Conservation (phyloP, 2,113 vertebrate species). For the Acanthochromis polyacanthus region DNA sequence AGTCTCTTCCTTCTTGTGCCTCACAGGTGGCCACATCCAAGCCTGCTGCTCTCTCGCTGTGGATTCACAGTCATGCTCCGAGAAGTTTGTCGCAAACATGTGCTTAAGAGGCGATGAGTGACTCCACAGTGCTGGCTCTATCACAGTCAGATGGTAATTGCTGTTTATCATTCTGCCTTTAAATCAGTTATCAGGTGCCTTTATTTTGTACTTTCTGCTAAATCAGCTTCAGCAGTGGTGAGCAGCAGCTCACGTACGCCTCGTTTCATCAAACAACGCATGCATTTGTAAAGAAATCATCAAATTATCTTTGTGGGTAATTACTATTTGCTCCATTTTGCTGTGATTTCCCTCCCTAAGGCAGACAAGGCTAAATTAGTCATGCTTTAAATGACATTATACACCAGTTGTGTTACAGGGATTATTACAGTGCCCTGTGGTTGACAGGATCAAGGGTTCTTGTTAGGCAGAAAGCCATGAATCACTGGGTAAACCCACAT, state of each 20-base stretch:
- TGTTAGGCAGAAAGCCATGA: conserved; percentile 55
- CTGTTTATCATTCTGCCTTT: conserved; percentile 63
- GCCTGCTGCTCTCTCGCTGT: conserved; percentile 21
- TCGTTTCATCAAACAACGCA: conserved; percentile 44
- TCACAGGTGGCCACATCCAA: conserved; percentile 60
- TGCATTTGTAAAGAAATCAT: conserved; percentile 46
- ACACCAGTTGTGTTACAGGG: conserved; percentile 55
- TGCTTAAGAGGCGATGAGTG: conserved; percentile 63
- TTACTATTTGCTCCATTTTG: conserved; percentile 58
- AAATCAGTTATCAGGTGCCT: conserved; percentile 63
- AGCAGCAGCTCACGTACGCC: conserved; percentile 46
- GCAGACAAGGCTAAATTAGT: conserved; percentile 70
- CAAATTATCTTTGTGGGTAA: conserved; percentile 49
- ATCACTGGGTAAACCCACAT: conserved; percentile 61
- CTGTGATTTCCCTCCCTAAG: conserved; percentile 65
- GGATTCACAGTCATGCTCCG: conserved; percentile 56
- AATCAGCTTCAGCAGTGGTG: conserved; percentile 29
- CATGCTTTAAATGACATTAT: conserved; percentile 64
- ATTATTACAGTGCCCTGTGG: conserved; percentile 65
- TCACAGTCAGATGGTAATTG: conserved; percentile 62
- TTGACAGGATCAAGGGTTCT: conserved; percentile 64
- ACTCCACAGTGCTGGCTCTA: conserved; percentile 45
- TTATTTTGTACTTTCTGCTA: conserved; percentile 42
- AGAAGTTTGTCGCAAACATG: conserved; percentile 60
- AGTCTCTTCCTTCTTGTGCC: conserved; percentile 21